These are phyloP conservation scores for Urocyon cinereoargenteus DNA, from an alignment of 2,797 vertebrate species.

Conservation along the genomic window DNA sequence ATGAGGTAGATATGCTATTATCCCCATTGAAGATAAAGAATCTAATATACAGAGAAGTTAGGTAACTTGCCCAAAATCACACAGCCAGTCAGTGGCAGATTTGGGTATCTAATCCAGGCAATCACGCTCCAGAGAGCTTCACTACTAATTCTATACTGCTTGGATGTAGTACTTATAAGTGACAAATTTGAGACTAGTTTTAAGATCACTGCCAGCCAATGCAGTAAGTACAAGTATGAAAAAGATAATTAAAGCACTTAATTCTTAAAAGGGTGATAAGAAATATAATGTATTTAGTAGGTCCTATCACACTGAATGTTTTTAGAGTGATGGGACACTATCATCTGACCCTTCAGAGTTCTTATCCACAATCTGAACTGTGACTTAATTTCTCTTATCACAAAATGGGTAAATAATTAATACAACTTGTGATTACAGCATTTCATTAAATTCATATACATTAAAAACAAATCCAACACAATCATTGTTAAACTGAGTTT, in stretches of 20 bases:
- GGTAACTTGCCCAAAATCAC: conserved; percentile 58
- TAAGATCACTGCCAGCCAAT: conserved; percentile 12
- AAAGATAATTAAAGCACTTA: conserved; percentile 30
- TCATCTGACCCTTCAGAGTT: conserved; percentile 25
- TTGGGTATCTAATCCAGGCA: conserved; percentile 47
- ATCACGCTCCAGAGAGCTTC: not conserved
- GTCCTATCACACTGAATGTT: conserved; percentile 29
- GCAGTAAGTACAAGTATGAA: conserved; percentile 26
- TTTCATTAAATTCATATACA: conserved; percentile 48
- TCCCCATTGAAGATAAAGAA: conserved; percentile 58
- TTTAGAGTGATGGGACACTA: conserved; percentile 47
- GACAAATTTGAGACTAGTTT: conserved; percentile 40
- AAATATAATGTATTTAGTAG: conserved; percentile 21
- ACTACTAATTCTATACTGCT: not conserved
- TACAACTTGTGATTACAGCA: not conserved
- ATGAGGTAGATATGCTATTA: conserved; percentile 49
- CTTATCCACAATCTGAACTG: conserved; percentile 36
- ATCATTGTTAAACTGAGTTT: conserved; percentile 44
- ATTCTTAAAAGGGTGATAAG: conserved; percentile 37
- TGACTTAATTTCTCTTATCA: conserved; percentile 33
- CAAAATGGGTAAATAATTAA: not conserved
- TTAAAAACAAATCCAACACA: conserved; percentile 4
- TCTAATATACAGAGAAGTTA: conserved; percentile 14
- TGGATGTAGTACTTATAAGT: not conserved
- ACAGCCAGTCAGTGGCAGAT: not conserved